Base-by-base conservation (phyloP, 2,888 invertebrate genomes). In the Xanthorhoe designata region DNA sequence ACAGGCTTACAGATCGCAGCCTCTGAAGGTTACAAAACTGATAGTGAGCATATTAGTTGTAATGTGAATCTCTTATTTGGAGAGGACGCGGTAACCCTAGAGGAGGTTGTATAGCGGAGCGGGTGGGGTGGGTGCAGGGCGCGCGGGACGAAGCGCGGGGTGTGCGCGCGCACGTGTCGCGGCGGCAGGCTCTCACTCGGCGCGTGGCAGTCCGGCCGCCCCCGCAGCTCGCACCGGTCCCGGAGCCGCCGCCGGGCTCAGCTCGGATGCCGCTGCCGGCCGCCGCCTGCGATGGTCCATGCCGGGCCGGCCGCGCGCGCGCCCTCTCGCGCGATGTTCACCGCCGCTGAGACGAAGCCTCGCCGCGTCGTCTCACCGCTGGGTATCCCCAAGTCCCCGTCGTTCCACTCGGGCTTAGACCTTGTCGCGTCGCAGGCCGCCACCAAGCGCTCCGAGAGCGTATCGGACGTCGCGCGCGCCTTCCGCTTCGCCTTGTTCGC, bases 371-470 rank as follows among this genome's bases (percentile, higher is more conserved):
- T 94, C 85, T 94, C 94, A 82, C 94, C 95, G 78, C 94, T 96
- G 87, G 96, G 97, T 75, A 96, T 97, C 84, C 97, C 97, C 77
- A 97, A 97, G 90, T 97, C 97, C 80, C 97, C 97, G 75, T 97
- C 97, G 85, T 97, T 97, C 91, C 97, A 97, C 90, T 97, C 97
- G 90, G 97, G 97, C 66, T 94, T 97, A 77, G 97, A 97, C 87
- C 95, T 96, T 81, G 96, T 97, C 79, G 96, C 96, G 69, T 95
- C 94, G 76, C 95, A 95, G 77, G 78, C 86, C 74, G 76, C 83
- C 89, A 79, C 89, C 86, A 88, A 94, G 86, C 90, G 91, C 69
- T 87, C 90, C 67, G 90, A 90, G 83, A 91, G 90, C 77, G 91
- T 91, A 61, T 88, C 92, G 68, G 92, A 92, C 90, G 90, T 93